Base-by-base conservation (phyloP, 92 coral and sea anemone genomes). In the Galaxea fascicularis region DNA sequence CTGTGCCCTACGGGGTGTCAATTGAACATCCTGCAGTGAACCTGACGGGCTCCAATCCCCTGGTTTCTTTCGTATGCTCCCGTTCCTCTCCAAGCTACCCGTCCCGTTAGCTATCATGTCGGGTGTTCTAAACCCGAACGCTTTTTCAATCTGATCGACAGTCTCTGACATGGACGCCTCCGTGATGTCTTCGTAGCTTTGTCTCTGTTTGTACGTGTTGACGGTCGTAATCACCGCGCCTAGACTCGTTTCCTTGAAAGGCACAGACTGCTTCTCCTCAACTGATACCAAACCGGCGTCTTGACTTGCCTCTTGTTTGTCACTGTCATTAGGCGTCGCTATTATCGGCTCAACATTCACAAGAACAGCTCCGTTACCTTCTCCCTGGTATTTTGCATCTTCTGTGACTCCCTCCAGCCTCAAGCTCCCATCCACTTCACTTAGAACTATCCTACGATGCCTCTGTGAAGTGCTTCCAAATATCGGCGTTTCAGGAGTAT, bases 231-330 rank as follows among this genome's bases (percentile, higher is more conserved):
- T 89, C 10, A 92, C 93, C 8, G 99, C 98, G 6, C 99, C 99
- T 3, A 97, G 91, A 73, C 97, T 97, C 3, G 99, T 97, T 74
- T 97, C 99, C 63, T 97, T 97, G 65, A 92, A 97, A n/a, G 98
- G 98, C 51, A 94, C 79, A 54, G 82, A 71, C 78, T 74, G 39
- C 70, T 83, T 72, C 83, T 85, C 75, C 26, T 74, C 87, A 46
- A 87, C 65, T 46, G 62, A 8, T 9, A 74, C 77, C 58, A 59
- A 11, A 3, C 39, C 82, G 25, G 86, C 47, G 27, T 77, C 78
- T 18, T 85, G 76, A 51, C 71, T 54, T 3, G 80, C 62, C n/a
- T 82, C 85, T 4, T 56, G 72, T n/a, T 47, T 20, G 69, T 1
- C 59, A 15, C 74, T 75, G 82, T 30, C 82, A 74, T 35, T 81